Base-by-base conservation (phyloP, 2,888 invertebrate genomes). In the Pachymerium ferrugineum region DNA sequence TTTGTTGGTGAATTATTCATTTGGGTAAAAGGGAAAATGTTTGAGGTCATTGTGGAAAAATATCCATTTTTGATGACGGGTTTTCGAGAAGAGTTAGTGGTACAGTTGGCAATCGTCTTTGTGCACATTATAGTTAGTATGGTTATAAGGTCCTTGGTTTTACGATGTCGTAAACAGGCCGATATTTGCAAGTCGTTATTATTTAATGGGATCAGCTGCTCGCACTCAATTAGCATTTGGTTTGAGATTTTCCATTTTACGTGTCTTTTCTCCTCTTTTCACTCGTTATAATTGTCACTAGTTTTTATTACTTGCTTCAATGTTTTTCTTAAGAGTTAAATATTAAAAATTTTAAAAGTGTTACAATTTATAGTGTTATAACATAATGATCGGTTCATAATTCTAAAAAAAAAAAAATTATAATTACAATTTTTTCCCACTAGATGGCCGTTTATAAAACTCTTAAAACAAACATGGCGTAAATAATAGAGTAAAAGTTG, bases 1-100 rank as follows among this genome's bases (percentile, higher is more conserved):
- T 54, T 54, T 25, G 54, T 25, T 25, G 54, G 54, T 54, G 54
- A 54, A 54, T 54, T 54, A 54, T 54, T 54, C 54, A 54, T 54
- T 54, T 22, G 54, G 54, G 54, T 54, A 54, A 54, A 54, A 54
- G 54, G 25, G 54, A 25, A 54, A 54, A 54, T 54, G 54, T 54
- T 54, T 54, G 54, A 54, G 54, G 54, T 54, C 54, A 28, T 54
- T 54, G 54, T 12, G 54, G 54, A 54, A 25, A 54, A 54, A 54
- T 54, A 25, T 54, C 54, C 54, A 54, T 54, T 54, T 54, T 54
- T 54, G 54, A 54, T 54, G 54, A 54, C 22, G 54, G 10, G 54
- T 54, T 25, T 47, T 47, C n/a, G 3, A 19, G 6, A 8, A 14
- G 16, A 8, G 47, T 6, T 8, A 54, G 54, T 54, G 54, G 54